Evolutionary conservation across 2,113 vertebrate genomes (phyloP).

Genomic region (Heloderma charlesbogerti): DNA sequence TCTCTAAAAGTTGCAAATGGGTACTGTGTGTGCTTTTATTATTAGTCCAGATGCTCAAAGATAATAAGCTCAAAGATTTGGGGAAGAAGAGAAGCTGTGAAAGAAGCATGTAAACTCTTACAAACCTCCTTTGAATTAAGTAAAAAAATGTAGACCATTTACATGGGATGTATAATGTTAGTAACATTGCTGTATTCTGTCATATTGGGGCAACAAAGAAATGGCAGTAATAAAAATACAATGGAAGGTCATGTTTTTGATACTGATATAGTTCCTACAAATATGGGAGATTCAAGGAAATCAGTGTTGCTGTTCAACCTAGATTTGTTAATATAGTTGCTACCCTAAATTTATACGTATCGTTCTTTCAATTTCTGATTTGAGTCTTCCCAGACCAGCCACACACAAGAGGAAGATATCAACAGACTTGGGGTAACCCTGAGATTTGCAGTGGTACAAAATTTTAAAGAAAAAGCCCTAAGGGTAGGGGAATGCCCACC

Average conservation of each 20-base stretch:
- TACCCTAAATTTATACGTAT: conserved; percentile 2
- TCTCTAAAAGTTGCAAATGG: background rate
- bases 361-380: background rate
- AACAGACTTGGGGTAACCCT: background rate
- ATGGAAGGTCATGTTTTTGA: conserved; percentile 45
- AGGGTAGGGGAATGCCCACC: background rate
- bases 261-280: conserved; percentile 49
- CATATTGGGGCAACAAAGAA: background rate
- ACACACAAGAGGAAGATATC: background rate
- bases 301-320: conserved; percentile 45
- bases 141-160: background rate
- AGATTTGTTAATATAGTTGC: background rate
- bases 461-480: background rate
- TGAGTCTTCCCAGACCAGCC: background rate
- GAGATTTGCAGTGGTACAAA: background rate
- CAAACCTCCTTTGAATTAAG: background rate
- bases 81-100: background rate
- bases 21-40: background rate
- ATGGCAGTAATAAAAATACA: conserved; percentile 52
- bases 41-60: background rate
- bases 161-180: background rate
- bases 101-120: background rate
- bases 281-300: conserved; percentile 48
- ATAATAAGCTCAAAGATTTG: background rate
- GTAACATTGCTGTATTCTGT: background rate